Conservation (phyloP, 2,797 vertebrate species). For the Poeciliopsis turneri region DNA sequence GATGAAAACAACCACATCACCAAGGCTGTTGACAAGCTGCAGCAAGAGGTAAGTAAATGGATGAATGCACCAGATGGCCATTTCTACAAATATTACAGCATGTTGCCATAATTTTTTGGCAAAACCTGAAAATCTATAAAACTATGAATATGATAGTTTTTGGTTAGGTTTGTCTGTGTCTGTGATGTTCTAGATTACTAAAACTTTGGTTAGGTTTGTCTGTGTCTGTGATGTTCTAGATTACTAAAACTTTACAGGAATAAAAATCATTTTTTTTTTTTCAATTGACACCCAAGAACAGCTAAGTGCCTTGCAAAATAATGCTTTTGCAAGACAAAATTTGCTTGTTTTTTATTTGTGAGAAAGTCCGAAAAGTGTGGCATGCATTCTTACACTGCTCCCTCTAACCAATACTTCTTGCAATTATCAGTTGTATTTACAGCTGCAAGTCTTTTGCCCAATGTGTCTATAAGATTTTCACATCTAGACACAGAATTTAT, state of each 20-base stretch:
- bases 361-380: background rate
- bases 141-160: background rate
- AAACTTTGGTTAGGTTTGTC: background rate
- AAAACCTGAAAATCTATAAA: background rate
- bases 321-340: background rate
- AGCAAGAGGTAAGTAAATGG: slow-evolving; percentile 87
- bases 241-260: background rate
- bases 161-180: slow-evolving; percentile 1
- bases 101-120: background rate
- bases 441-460: background rate
- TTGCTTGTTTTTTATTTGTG: background rate
- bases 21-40: slow-evolving; percentile 90
- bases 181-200: background rate
- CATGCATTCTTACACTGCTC: background rate
- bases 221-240: slow-evolving; percentile 1
- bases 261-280: too few species aligned
- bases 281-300: background rate
- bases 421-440: background rate
- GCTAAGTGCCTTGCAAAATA: background rate
- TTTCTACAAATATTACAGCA: background rate
- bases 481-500: background rate
- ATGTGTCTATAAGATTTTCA: background rate
- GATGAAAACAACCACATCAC: slow-evolving; percentile 82
- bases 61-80: background rate
- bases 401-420: background rate